A percentile compares a stretch with the other conserved stretches of the same genome.
Evolutionary conservation across 2,888 invertebrate species (phyloP).

Genomic region (Tiliacea citrago): DNA sequence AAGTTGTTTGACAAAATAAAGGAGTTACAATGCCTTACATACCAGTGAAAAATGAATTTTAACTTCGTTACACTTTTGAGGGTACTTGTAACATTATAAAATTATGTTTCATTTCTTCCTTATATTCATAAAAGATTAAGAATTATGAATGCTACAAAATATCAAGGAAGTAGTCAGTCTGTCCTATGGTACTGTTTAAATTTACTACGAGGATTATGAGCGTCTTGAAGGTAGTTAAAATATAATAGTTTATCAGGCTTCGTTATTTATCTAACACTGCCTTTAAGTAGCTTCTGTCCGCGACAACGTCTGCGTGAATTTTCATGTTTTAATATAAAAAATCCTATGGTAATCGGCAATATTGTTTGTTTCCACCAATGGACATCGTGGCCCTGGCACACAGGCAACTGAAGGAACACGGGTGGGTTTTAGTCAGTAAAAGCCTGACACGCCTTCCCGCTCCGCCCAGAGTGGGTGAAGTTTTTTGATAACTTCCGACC

Average conservation of each 20-base stretch:
- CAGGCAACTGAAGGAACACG: too few relatives aligned
- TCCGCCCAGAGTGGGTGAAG: too few relatives aligned
- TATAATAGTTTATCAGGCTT: not conserved
- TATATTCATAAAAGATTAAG: slow-evolving; percentile 17
- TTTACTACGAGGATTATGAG: not conserved
- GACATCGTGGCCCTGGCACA: too few relatives aligned
- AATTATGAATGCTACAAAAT: slow-evolving; percentile 1
- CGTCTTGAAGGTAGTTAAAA: not conserved
- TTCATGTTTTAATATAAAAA: not conserved
- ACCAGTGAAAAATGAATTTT: slow-evolving; percentile 59
- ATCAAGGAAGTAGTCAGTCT: not conserved
- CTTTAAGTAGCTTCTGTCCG: not conserved
- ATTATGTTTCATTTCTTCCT: slow-evolving; percentile 19
- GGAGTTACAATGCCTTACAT: not conserved
- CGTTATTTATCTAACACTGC: not conserved
- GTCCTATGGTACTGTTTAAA: slow-evolving; percentile 2
- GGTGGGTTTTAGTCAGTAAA: too few relatives aligned
- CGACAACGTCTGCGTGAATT: too few relatives aligned
- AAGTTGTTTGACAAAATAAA: slow-evolving; percentile 30
- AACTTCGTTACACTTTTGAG: slow-evolving; percentile 39
- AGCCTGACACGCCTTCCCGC: too few relatives aligned
- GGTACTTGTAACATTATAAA: slow-evolving; percentile 42
- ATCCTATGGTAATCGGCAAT: not conserved
- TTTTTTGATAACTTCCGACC: too few relatives aligned
- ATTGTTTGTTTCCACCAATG: not conserved